These are phyloP conservation scores for Amblyjoppa proteus DNA, from an alignment of 2,888 invertebrate genomes.

Conservation along the genomic window DNA sequence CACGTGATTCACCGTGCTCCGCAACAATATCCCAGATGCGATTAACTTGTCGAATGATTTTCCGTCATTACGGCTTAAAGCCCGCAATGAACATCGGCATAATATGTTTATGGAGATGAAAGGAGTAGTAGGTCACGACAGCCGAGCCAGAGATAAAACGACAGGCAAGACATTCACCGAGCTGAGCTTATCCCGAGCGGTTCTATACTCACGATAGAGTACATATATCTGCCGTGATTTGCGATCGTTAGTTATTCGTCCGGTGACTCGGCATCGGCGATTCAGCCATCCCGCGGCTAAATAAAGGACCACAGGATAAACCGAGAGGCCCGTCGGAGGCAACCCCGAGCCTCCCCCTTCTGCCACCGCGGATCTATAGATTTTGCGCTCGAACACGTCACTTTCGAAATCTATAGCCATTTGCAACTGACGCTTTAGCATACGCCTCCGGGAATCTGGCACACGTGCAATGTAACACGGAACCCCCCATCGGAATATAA, in stretches of 20 bases:
- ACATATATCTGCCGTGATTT: conserved; percentile 49
- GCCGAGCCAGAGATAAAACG: conserved; percentile 39
- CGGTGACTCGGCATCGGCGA: conserved; percentile 47
- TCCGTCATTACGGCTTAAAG: conserved; percentile 12
- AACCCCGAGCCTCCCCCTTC: conserved; percentile 14
- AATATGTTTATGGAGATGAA: conserved; percentile 50
- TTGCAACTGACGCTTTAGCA: conserved; percentile 65
- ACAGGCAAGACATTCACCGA: conserved; percentile 56
- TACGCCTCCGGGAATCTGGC: conserved; percentile 44
- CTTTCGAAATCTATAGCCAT: conserved; percentile 65
- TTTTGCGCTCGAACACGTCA: conserved; percentile 57
- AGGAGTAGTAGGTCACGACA: conserved; percentile 54
- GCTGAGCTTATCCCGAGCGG: conserved; percentile 35
- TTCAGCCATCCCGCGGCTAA: conserved; percentile 53
- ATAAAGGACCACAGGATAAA: conserved; percentile 59
- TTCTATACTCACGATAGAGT: neutral
- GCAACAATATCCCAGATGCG: neutral
- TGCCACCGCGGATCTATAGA: conserved; percentile 33
- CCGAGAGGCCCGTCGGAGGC: conserved; percentile 1
- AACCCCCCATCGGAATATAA: conserved; percentile 46
- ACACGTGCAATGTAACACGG: conserved; percentile 33
- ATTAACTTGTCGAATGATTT: neutral
- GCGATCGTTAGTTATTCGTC: conserved; percentile 64
- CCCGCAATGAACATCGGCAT: conserved; percentile 29
- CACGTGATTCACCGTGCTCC: neutral